Percentiles rank a stretch among this genome's conserved stretches.
phyloP scores from a whole-genome alignment of 2,888 invertebrate species.

The Punctoribates punctum region DNA sequence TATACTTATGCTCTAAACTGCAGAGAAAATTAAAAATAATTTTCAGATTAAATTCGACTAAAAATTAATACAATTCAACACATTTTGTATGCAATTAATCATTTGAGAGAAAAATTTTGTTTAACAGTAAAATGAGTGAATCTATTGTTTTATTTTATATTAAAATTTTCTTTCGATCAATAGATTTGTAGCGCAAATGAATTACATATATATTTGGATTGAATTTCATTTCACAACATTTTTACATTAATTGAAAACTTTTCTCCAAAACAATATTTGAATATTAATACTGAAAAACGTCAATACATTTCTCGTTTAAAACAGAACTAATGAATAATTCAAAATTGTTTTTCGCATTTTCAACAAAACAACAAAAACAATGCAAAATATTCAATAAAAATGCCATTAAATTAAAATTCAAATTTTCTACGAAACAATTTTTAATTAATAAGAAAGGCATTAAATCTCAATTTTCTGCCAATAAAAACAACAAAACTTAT shows the following conservation, averaged over 20 bases:
- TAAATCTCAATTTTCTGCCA: conserved; percentile 25
- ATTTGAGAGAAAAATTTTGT: neutral
- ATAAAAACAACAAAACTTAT: conserved; percentile 31
- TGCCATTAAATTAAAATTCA: neutral
- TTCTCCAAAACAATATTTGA: too few species aligned
- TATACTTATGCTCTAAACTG: neutral
- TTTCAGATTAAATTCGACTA: conserved; percentile 6
- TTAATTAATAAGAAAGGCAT: conserved; percentile 10
- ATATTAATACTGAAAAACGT: too few species aligned
- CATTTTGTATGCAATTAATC: conserved; percentile 1
- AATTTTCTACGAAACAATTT: neutral
- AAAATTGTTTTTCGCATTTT: neutral
- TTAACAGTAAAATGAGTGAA: neutral
- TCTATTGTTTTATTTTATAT: neutral
- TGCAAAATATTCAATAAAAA: neutral
- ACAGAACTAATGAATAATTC: neutral
- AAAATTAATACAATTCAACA: neutral
- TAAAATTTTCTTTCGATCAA: neutral
- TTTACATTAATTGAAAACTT: too few species aligned
- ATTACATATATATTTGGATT: too few species aligned
- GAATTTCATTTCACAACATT: too few species aligned
- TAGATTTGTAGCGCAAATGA: too few species aligned
- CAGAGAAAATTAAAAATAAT: too few species aligned
- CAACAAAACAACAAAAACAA: neutral
- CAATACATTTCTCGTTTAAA: too few species aligned